phyloP scores from a whole-genome alignment of 2,113 vertebrate species.

The Poeciliopsis prolifica region DNA sequence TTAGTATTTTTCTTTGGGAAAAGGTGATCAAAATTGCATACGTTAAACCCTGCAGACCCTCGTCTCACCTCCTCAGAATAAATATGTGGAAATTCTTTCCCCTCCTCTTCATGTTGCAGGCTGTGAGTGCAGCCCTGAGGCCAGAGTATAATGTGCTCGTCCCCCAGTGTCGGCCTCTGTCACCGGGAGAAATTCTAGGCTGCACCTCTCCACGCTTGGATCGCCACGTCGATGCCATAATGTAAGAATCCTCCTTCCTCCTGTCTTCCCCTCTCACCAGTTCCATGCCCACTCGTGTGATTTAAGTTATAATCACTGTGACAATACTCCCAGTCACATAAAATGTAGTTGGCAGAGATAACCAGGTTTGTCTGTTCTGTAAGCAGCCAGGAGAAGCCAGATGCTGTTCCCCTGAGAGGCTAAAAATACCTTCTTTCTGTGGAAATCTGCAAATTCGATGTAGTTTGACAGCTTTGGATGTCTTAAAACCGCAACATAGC shows the following conservation, averaged over 20 bases:
- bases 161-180: slow-evolving; percentile 95
- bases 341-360: slow-evolving; percentile 31
- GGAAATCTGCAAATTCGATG: slow-evolving; percentile 25
- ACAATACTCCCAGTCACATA: slow-evolving; percentile 47
- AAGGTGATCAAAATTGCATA: not conserved
- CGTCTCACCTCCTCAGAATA: not conserved
- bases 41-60: not conserved
- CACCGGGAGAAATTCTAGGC: slow-evolving; percentile 96
- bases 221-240: slow-evolving; percentile 83
- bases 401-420: slow-evolving; percentile 36
- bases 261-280: slow-evolving; percentile 1
- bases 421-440: slow-evolving; percentile 46
- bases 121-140: slow-evolving; percentile 80
- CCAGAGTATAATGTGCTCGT: slow-evolving; percentile 86
- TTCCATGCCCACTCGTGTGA: slow-evolving; percentile 29
- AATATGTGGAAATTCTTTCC: not conserved
- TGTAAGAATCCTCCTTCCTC: slow-evolving; percentile 83
- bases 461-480: slow-evolving; percentile 28
- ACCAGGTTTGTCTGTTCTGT: slow-evolving; percentile 20
- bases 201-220: slow-evolving; percentile 90
- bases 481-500: slow-evolving; percentile 22
- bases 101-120: slow-evolving; percentile 57
- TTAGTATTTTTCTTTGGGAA: no score
- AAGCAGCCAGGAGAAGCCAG: slow-evolving; percentile 36
- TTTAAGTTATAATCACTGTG: slow-evolving; percentile 42